A percentile compares a stretch with the other conserved stretches of the same genome.
phyloP scores from a whole-genome alignment of 1,140 invertebrate species.

The Phocides pigmalion region DNA sequence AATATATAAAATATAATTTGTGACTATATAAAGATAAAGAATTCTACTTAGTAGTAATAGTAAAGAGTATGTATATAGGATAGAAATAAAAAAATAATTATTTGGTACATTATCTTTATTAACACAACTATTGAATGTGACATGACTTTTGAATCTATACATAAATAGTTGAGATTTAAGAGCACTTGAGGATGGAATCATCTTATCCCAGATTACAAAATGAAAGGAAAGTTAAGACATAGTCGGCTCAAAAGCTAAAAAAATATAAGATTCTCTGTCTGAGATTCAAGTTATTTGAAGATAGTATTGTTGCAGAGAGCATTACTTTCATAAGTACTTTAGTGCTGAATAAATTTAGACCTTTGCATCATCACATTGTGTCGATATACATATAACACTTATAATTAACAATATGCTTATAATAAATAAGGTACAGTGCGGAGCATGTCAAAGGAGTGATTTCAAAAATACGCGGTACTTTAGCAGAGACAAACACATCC shows the following conservation, averaged over 20 bases:
- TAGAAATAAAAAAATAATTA: slow-evolving; percentile 37
- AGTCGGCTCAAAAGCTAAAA: slow-evolving; percentile 54
- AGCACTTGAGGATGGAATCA: slow-evolving; percentile 82
- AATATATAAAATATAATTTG: too few relatives aligned
- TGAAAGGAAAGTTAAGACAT: slow-evolving; percentile 57
- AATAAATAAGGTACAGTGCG: slow-evolving; percentile 36
- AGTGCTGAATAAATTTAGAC: slow-evolving; percentile 65
- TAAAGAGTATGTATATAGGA: too few relatives aligned
- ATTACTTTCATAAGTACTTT: slow-evolving; percentile 34
- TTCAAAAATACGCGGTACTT: slow-evolving; percentile 28
- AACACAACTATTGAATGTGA: slow-evolving; percentile 74
- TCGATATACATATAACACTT: slow-evolving; percentile 61
- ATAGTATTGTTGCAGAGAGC: slow-evolving; percentile 9
- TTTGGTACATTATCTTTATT: slow-evolving; percentile 69
- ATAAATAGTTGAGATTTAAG: slow-evolving; percentile 77
- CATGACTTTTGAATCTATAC: slow-evolving; percentile 64
- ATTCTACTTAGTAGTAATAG: too few relatives aligned
- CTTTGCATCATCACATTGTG: slow-evolving; percentile 76
- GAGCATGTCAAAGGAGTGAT: slow-evolving; percentile 32
- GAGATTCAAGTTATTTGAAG: slow-evolving; percentile 36
- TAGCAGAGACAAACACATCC: slow-evolving; percentile 31
- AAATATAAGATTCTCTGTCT: slow-evolving; percentile 29
- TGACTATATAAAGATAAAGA: too few relatives aligned
- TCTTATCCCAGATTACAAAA: slow-evolving; percentile 68
- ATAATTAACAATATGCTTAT: slow-evolving; percentile 40